A percentile compares a stretch with the other conserved stretches of the same genome.
Conservation (phyloP, 2,113 vertebrate species). For the Cariama cristata region DNA sequence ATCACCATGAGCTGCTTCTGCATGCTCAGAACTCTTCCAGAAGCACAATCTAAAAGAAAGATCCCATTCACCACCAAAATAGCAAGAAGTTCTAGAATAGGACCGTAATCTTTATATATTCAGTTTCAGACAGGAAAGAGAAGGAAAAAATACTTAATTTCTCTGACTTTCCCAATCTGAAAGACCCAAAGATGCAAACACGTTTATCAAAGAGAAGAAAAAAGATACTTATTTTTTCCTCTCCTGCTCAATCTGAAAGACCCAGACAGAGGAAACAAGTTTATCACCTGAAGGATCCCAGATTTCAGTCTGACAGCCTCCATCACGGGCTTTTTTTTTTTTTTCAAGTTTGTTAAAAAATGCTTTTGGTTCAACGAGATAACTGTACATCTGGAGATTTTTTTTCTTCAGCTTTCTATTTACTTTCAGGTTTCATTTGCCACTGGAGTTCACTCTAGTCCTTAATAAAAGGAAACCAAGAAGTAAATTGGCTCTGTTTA, state of each 20-base stretch:
- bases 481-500: background rate
- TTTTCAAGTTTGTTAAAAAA: background rate
- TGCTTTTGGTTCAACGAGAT: background rate
- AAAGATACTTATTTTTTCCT: too few species aligned
- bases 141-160: background rate
- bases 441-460: background rate
- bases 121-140: background rate
- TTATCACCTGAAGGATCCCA: background rate
- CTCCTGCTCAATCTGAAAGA: background rate
- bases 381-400: background rate
- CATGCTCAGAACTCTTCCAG: background rate
- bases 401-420: background rate
- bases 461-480: background rate
- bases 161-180: background rate
- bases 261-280: background rate
- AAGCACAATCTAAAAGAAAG: background rate
- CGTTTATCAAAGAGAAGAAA: background rate
- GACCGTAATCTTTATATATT: background rate
- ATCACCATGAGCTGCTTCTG: background rate
- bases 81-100: background rate
- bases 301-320: background rate
- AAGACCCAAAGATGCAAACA: background rate
- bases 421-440: background rate
- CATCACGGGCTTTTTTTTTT: background rate
- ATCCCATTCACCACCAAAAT: background rate